Conservation (phyloP, 2,797 vertebrate species). For the Microctenopoma lineatum region DNA sequence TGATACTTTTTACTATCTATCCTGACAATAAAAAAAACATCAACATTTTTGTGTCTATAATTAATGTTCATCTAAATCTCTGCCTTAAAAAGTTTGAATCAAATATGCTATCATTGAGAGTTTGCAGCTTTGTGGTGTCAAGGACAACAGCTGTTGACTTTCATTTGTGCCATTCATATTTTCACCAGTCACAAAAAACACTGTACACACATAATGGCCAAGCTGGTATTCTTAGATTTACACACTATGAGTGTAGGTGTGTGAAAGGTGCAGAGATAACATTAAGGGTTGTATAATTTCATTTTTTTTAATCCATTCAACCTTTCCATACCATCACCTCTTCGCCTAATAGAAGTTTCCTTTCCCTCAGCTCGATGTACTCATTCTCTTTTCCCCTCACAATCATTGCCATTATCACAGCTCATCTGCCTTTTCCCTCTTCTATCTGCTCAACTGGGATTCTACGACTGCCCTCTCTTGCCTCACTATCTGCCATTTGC, state of each 20-base stretch:
- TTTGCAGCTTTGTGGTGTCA: conserved; percentile 11
- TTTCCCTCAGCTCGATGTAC: background rate
- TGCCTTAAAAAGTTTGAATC: conserved; percentile 13
- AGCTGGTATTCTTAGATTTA: too few species aligned
- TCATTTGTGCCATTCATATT: background rate
- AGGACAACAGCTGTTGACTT: conserved; percentile 31
- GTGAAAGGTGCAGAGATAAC: too few species aligned
- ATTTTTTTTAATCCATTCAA: too few species aligned
- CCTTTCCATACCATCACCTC: too few species aligned
- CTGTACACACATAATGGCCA: too few species aligned
- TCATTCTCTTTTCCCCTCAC: conserved; percentile 14
- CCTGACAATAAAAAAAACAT: conserved; percentile 41
- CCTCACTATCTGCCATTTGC: conserved; percentile 60
- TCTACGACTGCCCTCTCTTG: conserved; percentile 53
- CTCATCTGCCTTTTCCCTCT: conserved; percentile 28
- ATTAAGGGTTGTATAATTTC: too few species aligned
- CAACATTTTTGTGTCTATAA: conserved; percentile 24
- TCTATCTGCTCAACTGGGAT: conserved; percentile 52
- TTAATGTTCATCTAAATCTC: conserved; percentile 1
- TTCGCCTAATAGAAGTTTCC: background rate
- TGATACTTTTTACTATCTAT: conserved; percentile 12
- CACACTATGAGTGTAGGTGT: too few species aligned
- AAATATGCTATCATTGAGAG: conserved; percentile 26
- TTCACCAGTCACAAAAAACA: too few species aligned
- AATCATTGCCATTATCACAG: conserved; percentile 19